Evolutionary conservation across 2,888 invertebrate genomes (phyloP), one percentile per base, ranked within the genome.

Genomic region (Chydorus sphaericus): DNA sequence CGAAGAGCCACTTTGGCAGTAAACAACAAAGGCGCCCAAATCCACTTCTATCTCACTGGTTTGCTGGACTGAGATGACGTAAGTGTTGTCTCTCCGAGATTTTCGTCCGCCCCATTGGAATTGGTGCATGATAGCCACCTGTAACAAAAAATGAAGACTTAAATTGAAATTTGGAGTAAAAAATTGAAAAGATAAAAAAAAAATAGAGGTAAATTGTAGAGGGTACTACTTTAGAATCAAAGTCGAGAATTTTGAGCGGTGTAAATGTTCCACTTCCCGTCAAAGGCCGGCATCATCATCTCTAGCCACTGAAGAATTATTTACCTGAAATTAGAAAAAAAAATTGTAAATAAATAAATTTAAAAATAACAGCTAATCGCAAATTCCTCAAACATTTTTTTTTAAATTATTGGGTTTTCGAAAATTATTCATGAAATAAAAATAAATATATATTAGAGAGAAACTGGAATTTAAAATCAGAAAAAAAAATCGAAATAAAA

Each of bases 1-100:
- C 0, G 74, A 70, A 1, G 71, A 65, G 0, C 72, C 70, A 2
- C 8, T 55, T 5, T 44, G 2, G 38, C 48, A 20, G 50, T 59
- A 59, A 18, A 30, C 29, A 18, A 37, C 11, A 26, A 59, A 14
- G 4, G 52, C 38, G 10, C 10, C 23, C 8, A 58, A 7, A 20
- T 58, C 57, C 6, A 58, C 39, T 28, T 50, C 51, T 10, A 48
- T 23, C 16, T 31, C 38, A 29, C 55, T 16, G 6, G 55, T 31
- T 11, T 14, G 55, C 36, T 57, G 20, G 31, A 55, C 31, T n/a
- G 14, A 16, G 14, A 55, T 33, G 10, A 23, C 31, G 49, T 33
- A 49, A n/a, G 8, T n/a, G 26, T 26, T 23, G 7, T 3, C n/a
- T n/a, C 44, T 18, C 11, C 23, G 44, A 5, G 31, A 36, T 4